A percentile compares a stretch with the other conserved stretches of the same genome.
phyloP scores from a whole-genome alignment of 2,888 invertebrate species.

The Fissipunctia ypsillon region DNA sequence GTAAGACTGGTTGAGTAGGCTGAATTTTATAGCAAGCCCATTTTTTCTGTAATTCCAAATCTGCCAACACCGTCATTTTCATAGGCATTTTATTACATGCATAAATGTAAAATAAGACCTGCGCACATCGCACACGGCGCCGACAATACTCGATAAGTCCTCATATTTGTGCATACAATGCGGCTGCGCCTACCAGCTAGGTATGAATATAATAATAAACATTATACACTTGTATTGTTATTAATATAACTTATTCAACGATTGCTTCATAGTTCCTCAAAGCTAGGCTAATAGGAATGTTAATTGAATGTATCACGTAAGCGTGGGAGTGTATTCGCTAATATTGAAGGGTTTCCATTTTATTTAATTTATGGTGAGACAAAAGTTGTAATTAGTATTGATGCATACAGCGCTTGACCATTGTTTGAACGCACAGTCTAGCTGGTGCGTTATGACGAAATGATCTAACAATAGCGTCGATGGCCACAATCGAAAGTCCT shows the following conservation, averaged over 20 bases:
- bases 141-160: constrained; percentile 9
- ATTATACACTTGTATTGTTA: constrained; percentile 26
- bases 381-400: constrained; percentile 3
- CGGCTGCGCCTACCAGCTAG: constrained; percentile 4
- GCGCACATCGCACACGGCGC: constrained; percentile 10
- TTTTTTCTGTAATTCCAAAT: background rate
- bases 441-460: background rate
- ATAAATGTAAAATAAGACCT: constrained; percentile 16
- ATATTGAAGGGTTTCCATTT: background rate
- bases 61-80: background rate
- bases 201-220: constrained; percentile 38
- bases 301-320: background rate
- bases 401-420: background rate
- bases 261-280: constrained; percentile 11
- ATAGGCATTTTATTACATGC: constrained; percentile 8
- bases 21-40: background rate
- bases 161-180: constrained; percentile 48
- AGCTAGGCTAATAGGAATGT: constrained; percentile 5
- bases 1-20: background rate
- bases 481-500: background rate
- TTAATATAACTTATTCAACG: background rate
- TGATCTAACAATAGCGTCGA: background rate
- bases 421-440: constrained; percentile 13
- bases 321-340: constrained; percentile 18
- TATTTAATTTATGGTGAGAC: constrained; percentile 26